Percentiles rank a stretch among this genome's conserved stretches.
phyloP scores from a whole-genome alignment of 2,888 invertebrate genomes.

The Morpho deidamia region DNA sequence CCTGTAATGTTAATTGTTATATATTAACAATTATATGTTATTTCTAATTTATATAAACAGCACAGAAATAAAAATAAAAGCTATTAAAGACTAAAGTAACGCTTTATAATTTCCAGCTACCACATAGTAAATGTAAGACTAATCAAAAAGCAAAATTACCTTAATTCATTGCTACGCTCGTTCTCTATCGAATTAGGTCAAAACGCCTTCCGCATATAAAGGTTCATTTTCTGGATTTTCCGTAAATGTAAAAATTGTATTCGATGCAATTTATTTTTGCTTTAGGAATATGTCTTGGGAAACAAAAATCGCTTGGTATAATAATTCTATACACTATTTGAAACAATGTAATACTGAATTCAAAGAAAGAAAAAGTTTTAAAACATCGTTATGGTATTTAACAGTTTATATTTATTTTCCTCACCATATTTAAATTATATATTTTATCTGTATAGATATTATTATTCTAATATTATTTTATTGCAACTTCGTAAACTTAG shows the following conservation, averaged over 20 bases:
- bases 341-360: too few species aligned
- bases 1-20: too few species aligned
- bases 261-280: conserved; percentile 10
- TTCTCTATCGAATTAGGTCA: conserved; percentile 19
- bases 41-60: too few species aligned
- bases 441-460: too few species aligned
- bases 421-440: too few species aligned
- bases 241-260: conserved; percentile 7
- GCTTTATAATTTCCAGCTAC: background rate
- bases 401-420: too few species aligned
- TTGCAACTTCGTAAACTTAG: too few species aligned
- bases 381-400: too few species aligned
- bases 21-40: too few species aligned
- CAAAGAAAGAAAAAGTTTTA: too few species aligned
- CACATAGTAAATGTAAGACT: background rate
- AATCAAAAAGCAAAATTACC: conserved; percentile 11
- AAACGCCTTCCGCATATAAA: conserved; percentile 18
- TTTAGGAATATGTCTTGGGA: conserved; percentile 9
- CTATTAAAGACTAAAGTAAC: background rate
- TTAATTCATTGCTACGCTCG: conserved; percentile 14
- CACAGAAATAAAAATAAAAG: background rate
- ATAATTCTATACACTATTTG: background rate
- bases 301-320: conserved; percentile 1
- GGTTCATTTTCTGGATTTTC: conserved; percentile 12
- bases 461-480: too few species aligned